Evolutionary conservation across 2,797 vertebrate species (phyloP).

Genomic region (Limosa lapponica): DNA sequence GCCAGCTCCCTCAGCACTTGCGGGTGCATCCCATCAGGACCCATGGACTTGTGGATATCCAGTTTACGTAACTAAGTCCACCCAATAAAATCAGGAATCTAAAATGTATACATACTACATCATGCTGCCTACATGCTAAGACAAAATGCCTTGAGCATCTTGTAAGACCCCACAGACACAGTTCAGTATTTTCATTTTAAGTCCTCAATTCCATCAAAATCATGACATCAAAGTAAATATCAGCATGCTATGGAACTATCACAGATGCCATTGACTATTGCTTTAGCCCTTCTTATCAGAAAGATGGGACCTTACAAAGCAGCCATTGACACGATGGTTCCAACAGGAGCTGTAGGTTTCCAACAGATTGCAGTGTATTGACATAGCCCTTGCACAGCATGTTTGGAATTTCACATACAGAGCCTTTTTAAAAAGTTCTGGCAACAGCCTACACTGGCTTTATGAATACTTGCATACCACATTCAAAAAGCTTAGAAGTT

Average conservation of each 20-base stretch:
- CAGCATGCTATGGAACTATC: fast-evolving
- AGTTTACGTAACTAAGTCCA: too few relatives aligned
- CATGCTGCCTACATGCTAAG: background rate
- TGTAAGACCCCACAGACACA: background rate
- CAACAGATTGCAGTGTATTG: background rate
- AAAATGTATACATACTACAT: background rate
- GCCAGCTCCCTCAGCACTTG: too few relatives aligned
- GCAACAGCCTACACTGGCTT: background rate
- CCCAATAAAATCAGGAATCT: background rate
- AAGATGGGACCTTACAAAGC: background rate
- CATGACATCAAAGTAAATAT: fast-evolving
- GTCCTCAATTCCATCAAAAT: background rate
- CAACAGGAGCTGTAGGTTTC: background rate
- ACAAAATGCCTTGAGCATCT: background rate
- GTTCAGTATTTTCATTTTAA: background rate
- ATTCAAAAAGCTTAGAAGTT: background rate
- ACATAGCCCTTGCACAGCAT: fast-evolving
- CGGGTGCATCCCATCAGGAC: too few relatives aligned
- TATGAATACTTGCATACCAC: background rate
- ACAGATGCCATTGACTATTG: background rate
- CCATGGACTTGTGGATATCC: too few relatives aligned
- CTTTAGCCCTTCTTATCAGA: background rate
- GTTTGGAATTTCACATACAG: background rate
- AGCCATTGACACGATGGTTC: background rate
- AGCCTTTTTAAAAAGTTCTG: background rate